Evolutionary conservation across 1,140 invertebrate species (phyloP).

Genomic region (Octopus sinensis): DNA sequence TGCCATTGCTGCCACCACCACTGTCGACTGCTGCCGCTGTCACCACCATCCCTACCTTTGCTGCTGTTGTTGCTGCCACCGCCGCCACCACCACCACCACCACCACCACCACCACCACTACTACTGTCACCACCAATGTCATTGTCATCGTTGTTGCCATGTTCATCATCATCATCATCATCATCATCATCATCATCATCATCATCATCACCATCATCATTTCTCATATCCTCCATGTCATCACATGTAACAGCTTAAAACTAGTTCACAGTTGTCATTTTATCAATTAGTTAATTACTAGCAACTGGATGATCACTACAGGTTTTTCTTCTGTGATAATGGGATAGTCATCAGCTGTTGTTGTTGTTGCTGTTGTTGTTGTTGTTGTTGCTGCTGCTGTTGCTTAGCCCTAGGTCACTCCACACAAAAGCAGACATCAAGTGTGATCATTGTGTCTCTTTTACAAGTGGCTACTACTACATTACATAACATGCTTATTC

Average conservation of each 20-base stretch:
- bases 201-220: conserved; percentile 23
- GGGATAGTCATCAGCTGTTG: neutral
- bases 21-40: neutral
- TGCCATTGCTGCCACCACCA: neutral
- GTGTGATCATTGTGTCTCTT: no score
- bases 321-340: conserved; percentile 18
- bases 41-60: neutral
- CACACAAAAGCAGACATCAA: no score
- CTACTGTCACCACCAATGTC: neutral
- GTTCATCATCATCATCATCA: conserved; percentile 22
- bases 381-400: no score
- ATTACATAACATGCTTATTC: no score
- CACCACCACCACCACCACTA: neutral
- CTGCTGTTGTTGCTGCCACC: neutral
- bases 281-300: conserved; percentile 16
- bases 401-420: no score
- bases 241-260: conserved; percentile 8
- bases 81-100: neutral
- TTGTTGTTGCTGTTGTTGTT: no score
- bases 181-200: conserved; percentile 21
- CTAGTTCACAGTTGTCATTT: conserved; percentile 15
- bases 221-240: neutral
- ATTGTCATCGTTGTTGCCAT: conserved; percentile 19
- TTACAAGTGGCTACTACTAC: no score
- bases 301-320: conserved; percentile 30